phyloP scores from a whole-genome alignment of 2,888 invertebrate species.

The Cataglyphis altisquamis region DNA sequence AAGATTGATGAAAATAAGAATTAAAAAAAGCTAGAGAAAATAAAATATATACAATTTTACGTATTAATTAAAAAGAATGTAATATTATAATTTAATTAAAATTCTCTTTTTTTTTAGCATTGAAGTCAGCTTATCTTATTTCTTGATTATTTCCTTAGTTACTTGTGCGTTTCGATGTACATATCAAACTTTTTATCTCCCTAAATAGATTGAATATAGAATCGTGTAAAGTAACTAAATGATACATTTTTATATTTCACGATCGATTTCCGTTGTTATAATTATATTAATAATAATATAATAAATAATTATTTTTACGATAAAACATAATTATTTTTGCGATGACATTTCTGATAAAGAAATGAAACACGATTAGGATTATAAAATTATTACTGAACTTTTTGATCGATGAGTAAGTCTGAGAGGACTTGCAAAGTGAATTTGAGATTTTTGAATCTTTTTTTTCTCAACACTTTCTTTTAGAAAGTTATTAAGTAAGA shows the following conservation, averaged over 20 bases:
- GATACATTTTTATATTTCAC: background rate
- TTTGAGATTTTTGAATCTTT: background rate
- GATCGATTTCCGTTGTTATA: background rate
- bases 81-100: background rate
- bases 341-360: constrained; percentile 1
- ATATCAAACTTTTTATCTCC: background rate
- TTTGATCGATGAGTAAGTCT: background rate
- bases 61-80: background rate
- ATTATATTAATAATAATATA: background rate
- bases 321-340: background rate
- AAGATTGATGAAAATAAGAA: background rate
- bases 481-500: background rate
- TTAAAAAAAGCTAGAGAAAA: background rate
- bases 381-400: constrained; percentile 10
- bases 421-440: background rate
- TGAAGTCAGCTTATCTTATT: background rate
- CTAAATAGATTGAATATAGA: background rate
- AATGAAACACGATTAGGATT: background rate
- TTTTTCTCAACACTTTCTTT: background rate
- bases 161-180: background rate
- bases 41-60: background rate
- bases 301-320: background rate
- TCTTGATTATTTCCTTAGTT: background rate
- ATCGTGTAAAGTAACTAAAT: background rate
- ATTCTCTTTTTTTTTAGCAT: background rate